phyloP scores from a whole-genome alignment of 2,797 vertebrate genomes.

The Poecile montanus region DNA sequence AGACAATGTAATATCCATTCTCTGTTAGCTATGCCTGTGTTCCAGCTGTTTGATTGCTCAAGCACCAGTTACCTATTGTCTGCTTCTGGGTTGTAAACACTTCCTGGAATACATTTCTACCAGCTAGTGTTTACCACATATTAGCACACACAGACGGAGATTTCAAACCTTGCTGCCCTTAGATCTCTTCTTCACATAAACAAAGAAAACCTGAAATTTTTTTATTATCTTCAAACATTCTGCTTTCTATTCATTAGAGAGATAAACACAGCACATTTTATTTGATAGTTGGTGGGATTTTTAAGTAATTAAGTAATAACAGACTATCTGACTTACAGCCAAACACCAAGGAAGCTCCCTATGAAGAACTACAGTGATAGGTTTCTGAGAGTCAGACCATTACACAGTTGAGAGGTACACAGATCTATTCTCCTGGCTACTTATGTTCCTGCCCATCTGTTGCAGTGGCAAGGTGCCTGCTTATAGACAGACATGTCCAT shows the following conservation, averaged over 20 bases:
- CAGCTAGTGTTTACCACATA: neutral
- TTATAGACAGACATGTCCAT: neutral
- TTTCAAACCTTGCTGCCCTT: neutral
- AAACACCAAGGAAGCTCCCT: constrained; percentile 35
- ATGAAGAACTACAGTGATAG: neutral
- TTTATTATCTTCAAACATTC: neutral
- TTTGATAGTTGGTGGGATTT: neutral
- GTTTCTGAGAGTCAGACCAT: neutral
- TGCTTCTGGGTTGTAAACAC: neutral
- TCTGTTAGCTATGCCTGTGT: neutral
- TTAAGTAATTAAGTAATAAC: neutral
- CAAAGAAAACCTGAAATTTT: neutral
- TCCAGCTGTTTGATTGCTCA: neutral
- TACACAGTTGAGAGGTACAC: neutral
- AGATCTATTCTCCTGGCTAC: constrained; percentile 18
- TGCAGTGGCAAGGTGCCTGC: constrained; percentile 14
- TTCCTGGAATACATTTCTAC: neutral
- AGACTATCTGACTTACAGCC: neutral
- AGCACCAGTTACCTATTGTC: neutral
- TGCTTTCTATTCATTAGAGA: neutral
- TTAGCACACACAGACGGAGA: neutral
- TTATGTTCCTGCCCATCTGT: constrained; percentile 46
- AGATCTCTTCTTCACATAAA: neutral
- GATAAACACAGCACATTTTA: neutral
- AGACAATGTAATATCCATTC: neutral